A percentile compares a stretch with the other conserved stretches of the same genome.
Conservation (phyloP, 2,888 invertebrate genomes). For the Apodemia duryi region DNA sequence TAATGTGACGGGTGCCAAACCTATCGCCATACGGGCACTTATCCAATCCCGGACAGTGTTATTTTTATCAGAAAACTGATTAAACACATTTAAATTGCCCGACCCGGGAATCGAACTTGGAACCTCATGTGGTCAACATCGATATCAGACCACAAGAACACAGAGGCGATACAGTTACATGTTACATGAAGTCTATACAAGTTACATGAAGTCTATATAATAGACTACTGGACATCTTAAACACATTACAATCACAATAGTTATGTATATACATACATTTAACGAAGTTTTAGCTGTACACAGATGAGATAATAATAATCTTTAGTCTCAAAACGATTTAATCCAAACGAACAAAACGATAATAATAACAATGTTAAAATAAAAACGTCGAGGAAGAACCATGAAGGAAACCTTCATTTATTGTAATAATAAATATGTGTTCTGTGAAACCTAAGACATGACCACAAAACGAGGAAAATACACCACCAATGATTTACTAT, state of each 20-base stretch:
- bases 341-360: slow-evolving; percentile 7
- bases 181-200: no score
- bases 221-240: no score
- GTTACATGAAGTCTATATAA: no score
- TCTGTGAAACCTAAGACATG: background rate
- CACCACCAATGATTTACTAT: background rate
- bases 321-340: background rate
- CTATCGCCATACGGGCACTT: no score
- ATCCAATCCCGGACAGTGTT: no score
- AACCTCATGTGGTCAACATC: no score
- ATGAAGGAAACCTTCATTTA: slow-evolving; percentile 7
- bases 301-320: background rate
- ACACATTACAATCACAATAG: background rate
- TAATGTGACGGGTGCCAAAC: no score
- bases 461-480: slow-evolving; percentile 6
- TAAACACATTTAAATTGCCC: no score
- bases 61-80: no score
- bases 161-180: no score
- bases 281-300: background rate
- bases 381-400: slow-evolving; percentile 6
- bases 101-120: no score
- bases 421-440: slow-evolving; percentile 1
- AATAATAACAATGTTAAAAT: slow-evolving; percentile 8
- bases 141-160: no score
- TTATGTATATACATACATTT: background rate